Conservation (phyloP, 2,113 vertebrate genomes). For the Amazona vittata region DNA sequence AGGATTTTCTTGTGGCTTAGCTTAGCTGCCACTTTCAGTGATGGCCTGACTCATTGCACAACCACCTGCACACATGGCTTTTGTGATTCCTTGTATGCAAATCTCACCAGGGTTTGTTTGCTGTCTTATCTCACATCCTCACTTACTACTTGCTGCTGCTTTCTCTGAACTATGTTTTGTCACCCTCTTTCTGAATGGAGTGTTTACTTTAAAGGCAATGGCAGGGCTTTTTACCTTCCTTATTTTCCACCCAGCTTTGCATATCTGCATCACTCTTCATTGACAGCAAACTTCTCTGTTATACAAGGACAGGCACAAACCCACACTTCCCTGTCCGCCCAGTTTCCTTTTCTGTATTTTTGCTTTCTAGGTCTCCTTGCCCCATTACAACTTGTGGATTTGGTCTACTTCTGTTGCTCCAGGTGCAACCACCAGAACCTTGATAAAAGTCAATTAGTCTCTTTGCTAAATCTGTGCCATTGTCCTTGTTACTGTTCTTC, state of each 20-base stretch:
- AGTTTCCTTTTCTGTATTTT: constrained; percentile 14
- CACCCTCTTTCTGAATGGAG: rapidly evolving
- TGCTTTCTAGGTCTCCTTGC: constrained; percentile 45
- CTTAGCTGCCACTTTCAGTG: not conserved
- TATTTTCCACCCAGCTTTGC: not conserved
- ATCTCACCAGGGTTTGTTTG: not conserved
- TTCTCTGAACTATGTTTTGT: not conserved
- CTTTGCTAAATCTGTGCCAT: not conserved
- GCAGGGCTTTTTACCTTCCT: not conserved
- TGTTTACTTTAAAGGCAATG: not conserved
- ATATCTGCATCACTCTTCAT: rapidly evolving
- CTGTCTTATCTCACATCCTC: not conserved
- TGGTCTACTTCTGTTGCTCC: not conserved
- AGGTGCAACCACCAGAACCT: not conserved
- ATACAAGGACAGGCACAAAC: not conserved
- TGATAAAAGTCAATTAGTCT: not conserved
- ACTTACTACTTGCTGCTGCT: rapidly evolving
- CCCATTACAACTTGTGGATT: not conserved
- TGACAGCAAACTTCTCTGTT: rapidly evolving
- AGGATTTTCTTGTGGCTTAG: not conserved
- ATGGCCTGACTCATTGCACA: rapidly evolving
- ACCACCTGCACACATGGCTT: not conserved
- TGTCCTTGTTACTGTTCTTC: not conserved
- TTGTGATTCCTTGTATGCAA: not conserved
- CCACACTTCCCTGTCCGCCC: not conserved